phyloP scores from a whole-genome alignment of 1,140 invertebrate species.

The Chrysoperla carnea region DNA sequence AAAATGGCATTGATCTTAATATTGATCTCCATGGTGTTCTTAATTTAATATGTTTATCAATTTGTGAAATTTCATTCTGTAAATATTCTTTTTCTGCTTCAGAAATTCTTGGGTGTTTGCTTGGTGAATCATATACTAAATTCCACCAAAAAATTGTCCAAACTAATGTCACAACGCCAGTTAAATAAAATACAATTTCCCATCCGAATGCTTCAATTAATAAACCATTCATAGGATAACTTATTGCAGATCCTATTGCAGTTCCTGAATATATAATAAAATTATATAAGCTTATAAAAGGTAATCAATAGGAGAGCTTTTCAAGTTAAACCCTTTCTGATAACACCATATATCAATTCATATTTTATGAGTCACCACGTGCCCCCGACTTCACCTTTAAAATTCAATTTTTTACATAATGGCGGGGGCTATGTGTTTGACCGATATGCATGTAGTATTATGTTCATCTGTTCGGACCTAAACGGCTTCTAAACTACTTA shows the following conservation, averaged over 20 bases:
- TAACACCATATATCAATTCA: too few species aligned
- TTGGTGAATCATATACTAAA: conserved; percentile 19
- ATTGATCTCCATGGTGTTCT: conserved; percentile 30
- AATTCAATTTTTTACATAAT: too few species aligned
- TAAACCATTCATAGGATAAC: conserved; percentile 14
- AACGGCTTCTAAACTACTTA: too few species aligned
- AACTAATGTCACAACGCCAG: conserved; percentile 7
- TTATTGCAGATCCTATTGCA: conserved; percentile 19
- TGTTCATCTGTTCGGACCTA: too few species aligned
- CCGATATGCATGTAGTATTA: too few species aligned
- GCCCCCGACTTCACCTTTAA: background rate
- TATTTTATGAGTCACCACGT: too few species aligned
- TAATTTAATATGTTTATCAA: background rate
- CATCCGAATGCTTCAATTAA: conserved; percentile 17
- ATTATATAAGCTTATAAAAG: too few species aligned
- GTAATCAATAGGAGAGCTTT: too few species aligned
- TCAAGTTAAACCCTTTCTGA: too few species aligned
- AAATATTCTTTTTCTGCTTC: conserved; percentile 21
- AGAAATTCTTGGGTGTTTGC: conserved; percentile 29
- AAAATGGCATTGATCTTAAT: conserved; percentile 23
- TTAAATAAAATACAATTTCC: conserved; percentile 18
- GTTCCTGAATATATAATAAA: conserved; percentile 14
- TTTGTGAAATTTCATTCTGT: background rate
- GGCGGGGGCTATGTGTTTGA: too few species aligned
- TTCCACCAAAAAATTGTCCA: conserved; percentile 13